phyloP scores from a whole-genome alignment of 2,888 invertebrate genomes.

The Rotaria macrura region DNA sequence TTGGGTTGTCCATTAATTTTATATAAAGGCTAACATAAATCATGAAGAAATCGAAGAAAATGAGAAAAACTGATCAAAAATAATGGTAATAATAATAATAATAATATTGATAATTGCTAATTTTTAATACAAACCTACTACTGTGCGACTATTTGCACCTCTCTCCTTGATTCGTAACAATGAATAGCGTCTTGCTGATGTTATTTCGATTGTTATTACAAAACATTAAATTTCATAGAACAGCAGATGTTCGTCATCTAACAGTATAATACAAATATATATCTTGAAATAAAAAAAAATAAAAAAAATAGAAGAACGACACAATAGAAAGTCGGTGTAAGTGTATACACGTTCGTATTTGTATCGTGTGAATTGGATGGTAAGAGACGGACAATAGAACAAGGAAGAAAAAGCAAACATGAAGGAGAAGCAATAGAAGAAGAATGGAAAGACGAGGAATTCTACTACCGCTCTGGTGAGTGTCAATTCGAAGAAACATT shows the following conservation, averaged over 20 bases:
- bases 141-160: background rate
- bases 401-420: background rate
- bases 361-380: background rate
- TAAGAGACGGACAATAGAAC: background rate
- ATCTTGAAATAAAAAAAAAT: background rate
- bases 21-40: background rate
- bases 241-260: background rate
- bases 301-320: background rate
- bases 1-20: background rate
- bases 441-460: conserved; percentile 8
- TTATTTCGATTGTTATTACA: background rate
- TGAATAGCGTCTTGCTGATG: background rate
- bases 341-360: background rate
- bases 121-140: background rate
- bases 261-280: background rate
- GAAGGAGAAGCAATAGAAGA: background rate
- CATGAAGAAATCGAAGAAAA: background rate
- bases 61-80: background rate
- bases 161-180: background rate
- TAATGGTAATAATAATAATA: background rate
- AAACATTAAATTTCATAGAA: background rate
- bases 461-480: background rate
- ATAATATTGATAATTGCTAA: background rate
- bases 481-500: background rate
- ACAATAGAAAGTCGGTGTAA: background rate